A percentile compares a stretch with the other conserved stretches of the same genome.
These are phyloP conservation scores for Siderastrea radians DNA, from an alignment of 92 coral and sea anemone genomes.

Conservation along the genomic window DNA sequence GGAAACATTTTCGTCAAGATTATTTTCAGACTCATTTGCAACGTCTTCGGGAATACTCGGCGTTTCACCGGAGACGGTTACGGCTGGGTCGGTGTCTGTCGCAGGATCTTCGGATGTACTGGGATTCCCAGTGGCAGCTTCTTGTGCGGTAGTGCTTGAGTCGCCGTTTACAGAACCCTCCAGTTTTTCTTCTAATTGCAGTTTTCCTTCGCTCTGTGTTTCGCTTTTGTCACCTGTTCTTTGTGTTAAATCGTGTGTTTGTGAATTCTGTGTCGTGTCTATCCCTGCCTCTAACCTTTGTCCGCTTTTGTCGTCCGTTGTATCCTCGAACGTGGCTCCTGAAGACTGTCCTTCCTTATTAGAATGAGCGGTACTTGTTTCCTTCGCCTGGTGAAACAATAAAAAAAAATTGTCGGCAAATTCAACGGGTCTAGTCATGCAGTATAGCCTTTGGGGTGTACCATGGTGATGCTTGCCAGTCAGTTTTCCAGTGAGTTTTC, in stretches of 20 bases:
- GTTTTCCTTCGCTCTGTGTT: background rate
- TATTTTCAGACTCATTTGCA: constrained; percentile 13
- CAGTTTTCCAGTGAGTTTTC: too few relatives aligned
- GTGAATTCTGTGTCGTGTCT: background rate
- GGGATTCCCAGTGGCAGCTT: background rate
- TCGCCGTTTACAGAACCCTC: background rate
- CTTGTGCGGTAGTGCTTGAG: background rate
- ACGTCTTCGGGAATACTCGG: constrained; percentile 27
- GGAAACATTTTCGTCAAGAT: background rate
- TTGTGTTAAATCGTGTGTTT: background rate
- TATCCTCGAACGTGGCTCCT: background rate
- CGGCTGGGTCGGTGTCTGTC: constrained; percentile 4
- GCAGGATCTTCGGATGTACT: constrained; percentile 15
- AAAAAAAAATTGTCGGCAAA: background rate
- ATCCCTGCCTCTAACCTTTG: background rate
- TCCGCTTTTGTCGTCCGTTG: background rate
- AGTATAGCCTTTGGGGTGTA: background rate
- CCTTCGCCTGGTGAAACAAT: constrained; percentile 17
- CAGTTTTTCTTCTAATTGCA: background rate
- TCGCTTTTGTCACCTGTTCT: background rate
- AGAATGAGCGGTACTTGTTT: background rate
- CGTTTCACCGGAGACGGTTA: constrained; percentile 8
- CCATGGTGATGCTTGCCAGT: too few relatives aligned
- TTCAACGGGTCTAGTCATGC: background rate
- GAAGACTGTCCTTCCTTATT: background rate